Evolutionary conservation across 2,888 invertebrate species (phyloP).

Genomic region (Octonoba sinensis): DNA sequence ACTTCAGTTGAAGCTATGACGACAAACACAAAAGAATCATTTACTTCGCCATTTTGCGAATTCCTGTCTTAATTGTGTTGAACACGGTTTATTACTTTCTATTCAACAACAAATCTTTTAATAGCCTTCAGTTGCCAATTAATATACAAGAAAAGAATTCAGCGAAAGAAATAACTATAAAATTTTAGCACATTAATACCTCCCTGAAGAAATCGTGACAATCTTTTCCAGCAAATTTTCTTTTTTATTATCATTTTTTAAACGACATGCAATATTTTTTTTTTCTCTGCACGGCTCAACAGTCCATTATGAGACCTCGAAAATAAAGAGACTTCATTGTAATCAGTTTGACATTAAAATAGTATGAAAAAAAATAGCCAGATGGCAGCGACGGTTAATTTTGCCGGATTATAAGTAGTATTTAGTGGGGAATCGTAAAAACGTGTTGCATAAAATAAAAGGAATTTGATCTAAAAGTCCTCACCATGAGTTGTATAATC

Average conservation of each 20-base stretch:
- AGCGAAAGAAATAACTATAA: no score
- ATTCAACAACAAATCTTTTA: no score
- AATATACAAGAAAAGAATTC: no score
- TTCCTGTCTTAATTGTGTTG: no score
- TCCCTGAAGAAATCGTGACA: slow-evolving; percentile 32
- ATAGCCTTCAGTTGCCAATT: no score
- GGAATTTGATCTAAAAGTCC: neutral
- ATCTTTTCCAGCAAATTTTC: slow-evolving; percentile 8
- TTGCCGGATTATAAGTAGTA: slow-evolving; percentile 9
- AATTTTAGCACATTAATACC: neutral
- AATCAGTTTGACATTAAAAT: slow-evolving; percentile 1
- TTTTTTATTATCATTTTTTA: slow-evolving; percentile 3
- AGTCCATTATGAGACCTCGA: neutral
- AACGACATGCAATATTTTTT: slow-evolving; percentile 6
- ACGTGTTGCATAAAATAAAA: slow-evolving; percentile 3
- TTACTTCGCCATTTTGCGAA: no score
- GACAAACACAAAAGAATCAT: no score
- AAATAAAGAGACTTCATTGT: neutral
- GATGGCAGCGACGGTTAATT: slow-evolving; percentile 13
- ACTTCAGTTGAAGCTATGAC: no score
- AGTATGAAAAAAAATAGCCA: slow-evolving; percentile 12
- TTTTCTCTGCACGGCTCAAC: neutral
- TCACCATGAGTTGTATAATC: no score
- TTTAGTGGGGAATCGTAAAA: neutral
- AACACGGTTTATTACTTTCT: no score